phyloP scores from a whole-genome alignment of 1,140 invertebrate genomes.

The Drosophila malerkotliana region DNA sequence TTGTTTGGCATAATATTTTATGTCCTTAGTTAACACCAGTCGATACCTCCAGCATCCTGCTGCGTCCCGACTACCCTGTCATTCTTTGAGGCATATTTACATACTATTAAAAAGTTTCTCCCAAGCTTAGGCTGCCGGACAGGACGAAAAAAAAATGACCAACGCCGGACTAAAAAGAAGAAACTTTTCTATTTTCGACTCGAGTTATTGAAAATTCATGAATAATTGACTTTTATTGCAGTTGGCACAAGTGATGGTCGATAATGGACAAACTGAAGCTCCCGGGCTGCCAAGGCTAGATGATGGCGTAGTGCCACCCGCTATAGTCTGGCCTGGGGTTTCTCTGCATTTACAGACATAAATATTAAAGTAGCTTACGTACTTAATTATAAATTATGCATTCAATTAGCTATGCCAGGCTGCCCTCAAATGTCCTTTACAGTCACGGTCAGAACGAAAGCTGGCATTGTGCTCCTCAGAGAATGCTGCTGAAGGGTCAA shows the following conservation, averaged over 20 bases:
- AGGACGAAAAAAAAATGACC: slow-evolving; percentile 3
- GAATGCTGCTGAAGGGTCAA: slow-evolving; percentile 35
- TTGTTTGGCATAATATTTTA: slow-evolving; percentile 74
- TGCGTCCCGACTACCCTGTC: not conserved
- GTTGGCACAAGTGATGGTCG: slow-evolving; percentile 78
- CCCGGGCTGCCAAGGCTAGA: slow-evolving; percentile 2
- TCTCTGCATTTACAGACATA: slow-evolving; percentile 65
- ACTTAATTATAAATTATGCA: slow-evolving; percentile 81
- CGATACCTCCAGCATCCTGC: slow-evolving; percentile 15
- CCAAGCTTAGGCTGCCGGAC: slow-evolving; percentile 43
- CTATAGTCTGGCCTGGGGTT: not conserved
- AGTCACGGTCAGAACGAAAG: slow-evolving; percentile 12
- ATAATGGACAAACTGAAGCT: slow-evolving; percentile 59
- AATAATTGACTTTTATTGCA: slow-evolving; percentile 82
- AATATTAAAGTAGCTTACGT: slow-evolving; percentile 81
- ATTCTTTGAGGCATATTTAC: slow-evolving; percentile 66
- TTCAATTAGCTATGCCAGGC: slow-evolving; percentile 73
- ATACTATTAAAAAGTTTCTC: slow-evolving; percentile 78
- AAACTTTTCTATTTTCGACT: slow-evolving; percentile 73
- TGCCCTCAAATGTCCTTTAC: slow-evolving; percentile 33
- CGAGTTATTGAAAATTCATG: slow-evolving; percentile 80
- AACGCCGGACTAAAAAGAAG: slow-evolving; percentile 18
- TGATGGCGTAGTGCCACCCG: not conserved
- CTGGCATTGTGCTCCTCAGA: slow-evolving; percentile 1
- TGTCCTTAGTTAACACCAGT: slow-evolving; percentile 73